Evolutionary conservation across 2,888 invertebrate species (phyloP), one percentile per base, ranked within the genome.

Genomic region (Dryocosmus kuriphilus): DNA sequence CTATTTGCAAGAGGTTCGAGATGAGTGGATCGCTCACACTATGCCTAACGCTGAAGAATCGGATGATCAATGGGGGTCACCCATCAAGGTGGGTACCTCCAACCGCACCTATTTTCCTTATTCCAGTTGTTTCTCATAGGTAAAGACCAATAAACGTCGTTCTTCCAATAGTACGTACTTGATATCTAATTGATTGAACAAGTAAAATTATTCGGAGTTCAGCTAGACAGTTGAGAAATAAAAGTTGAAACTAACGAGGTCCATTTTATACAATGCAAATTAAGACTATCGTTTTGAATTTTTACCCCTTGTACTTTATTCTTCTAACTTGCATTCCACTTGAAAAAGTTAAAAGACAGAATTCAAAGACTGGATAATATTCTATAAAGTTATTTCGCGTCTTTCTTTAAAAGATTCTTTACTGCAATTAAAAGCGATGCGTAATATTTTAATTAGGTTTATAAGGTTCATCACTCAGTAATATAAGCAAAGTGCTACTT

Each of bases 21-120:
- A 87, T 71, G 27, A 74, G 41, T 79, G 60, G 57, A 75, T 84
- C 74, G 82, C 67, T 77, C 83, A 80, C 76, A 84, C 82, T 27
- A 78, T 78, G 67, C 30, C 30, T 32, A 77, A 78, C 41, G 76
- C 62, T 57, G 77, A 85, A 77, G 74, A 80, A 63, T 81, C 81
- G 32, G 75, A 82, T 74, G 84, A 85, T 81, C 84, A 86, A 80
- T 90, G 88, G 90, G 90, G 89, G 83, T 80, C 87, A 86, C 89
- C 89, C 87, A 90, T 90, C 81, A 87, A 90, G 90, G 90, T 90
- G 87, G 88, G 90, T 90, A 90, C 86, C 87, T 87, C 89, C 86
- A 83, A 86, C 82, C 85, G 85, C 81, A 85, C 82, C 79, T 76
- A 77, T 60, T 5, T 0, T 24, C 14, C 11, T 60, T 14, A 24